Evolutionary conservation across 2,113 vertebrate genomes (phyloP), one percentile per base, ranked within the genome.

Genomic region (Aphelocoma coerulescens): DNA sequence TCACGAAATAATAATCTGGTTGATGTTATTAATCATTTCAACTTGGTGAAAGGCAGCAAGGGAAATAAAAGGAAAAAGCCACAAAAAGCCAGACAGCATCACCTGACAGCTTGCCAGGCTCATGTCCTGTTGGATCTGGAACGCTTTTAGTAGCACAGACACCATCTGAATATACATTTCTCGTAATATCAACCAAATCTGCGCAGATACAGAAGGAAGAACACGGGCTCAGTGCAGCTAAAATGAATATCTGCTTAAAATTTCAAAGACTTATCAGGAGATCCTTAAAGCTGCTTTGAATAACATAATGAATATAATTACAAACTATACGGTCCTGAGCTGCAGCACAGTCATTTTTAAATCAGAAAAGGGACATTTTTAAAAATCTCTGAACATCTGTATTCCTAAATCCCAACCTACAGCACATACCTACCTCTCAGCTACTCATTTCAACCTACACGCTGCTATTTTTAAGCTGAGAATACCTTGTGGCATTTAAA

Each of bases 401-500:
- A 97, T 97, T 78, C 86, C 67, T 49, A 37, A 94, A n/a, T 63
- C 84, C 80, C 92, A 94, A 57, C 92, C 86, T 88, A 91, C 86
- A 89, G 93, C 77, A 79, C 90, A 73, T 63, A 93, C 90, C 93
- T 63, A 93, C 90, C 93, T 94, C 92, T 89, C 87, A 95, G 95
- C 74, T 77, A 62, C 94, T 96, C 84, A 81, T 89, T 89, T 76
- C 96, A 93, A 96, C 97, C 96, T 95, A 96, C 97, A 83, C 83
- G 2, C 33, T 85, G 46, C 95, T 96, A 97, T 97, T 97, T 97
- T 97, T 95, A 96, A 92, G 84, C 41, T 76, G 63, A 95, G 91
- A 96, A 94, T 97, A 95, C 93, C 94, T 94, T 82, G 91, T 83
- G 88, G 94, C 92, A 95, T 96, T 97, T 96, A 96, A 93, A 96